phyloP scores from a whole-genome alignment of 2,888 invertebrate species.

The Callosobruchus maculatus region DNA sequence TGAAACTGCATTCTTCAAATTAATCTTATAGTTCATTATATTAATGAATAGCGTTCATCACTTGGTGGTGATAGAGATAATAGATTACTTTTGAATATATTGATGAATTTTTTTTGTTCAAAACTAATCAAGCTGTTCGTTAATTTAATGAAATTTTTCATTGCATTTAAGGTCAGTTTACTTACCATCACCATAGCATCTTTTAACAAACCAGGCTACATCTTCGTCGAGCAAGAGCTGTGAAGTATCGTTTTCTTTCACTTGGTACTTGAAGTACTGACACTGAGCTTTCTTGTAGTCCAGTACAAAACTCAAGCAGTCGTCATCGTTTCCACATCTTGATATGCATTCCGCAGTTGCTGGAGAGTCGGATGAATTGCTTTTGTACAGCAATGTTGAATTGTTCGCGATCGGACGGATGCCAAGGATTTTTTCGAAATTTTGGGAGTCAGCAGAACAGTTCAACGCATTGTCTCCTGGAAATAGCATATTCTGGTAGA shows the following conservation, averaged over 20 bases:
- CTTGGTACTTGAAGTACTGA: constrained; percentile 37
- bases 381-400: constrained; percentile 32
- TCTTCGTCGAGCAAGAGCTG: constrained; percentile 53
- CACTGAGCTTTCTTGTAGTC: constrained; percentile 42
- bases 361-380: constrained; percentile 26
- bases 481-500: constrained; percentile 13
- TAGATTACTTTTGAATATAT: too few species aligned
- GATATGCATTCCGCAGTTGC: constrained; percentile 43
- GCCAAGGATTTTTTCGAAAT: constrained; percentile 46
- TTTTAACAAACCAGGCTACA: constrained; percentile 63
- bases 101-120: too few species aligned
- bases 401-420: constrained; percentile 34
- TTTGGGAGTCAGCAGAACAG: constrained; percentile 37
- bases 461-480: constrained; percentile 32
- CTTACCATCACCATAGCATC: constrained; percentile 57
- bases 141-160: too few species aligned
- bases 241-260: constrained; percentile 23
- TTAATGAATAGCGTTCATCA: too few species aligned
- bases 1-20: too few species aligned
- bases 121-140: too few species aligned
- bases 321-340: constrained; percentile 36
- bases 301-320: constrained; percentile 44
- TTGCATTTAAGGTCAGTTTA: too few species aligned
- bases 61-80: too few species aligned
- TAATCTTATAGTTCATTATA: too few species aligned